A percentile compares a stretch with the other conserved stretches of the same genome.
phyloP scores from a whole-genome alignment of 2,888 invertebrate species.

The Glyphotaelius pellucidus region DNA sequence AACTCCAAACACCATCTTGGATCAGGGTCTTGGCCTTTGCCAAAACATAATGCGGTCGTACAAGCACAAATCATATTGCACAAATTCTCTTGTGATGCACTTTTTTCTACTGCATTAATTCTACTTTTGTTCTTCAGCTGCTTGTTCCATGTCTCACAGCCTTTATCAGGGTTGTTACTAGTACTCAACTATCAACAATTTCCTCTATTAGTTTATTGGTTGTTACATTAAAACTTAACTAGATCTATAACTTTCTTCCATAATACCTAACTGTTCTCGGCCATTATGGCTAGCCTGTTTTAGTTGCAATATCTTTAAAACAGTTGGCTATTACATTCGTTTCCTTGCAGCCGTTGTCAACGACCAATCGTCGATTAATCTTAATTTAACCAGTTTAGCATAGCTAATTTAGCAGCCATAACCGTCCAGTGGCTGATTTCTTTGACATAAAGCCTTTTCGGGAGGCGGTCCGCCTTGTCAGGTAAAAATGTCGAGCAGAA shows the following conservation, averaged over 20 bases:
- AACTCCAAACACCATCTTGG: too few relatives aligned
- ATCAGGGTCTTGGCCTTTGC: too few relatives aligned
- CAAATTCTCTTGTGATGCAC: too few relatives aligned
- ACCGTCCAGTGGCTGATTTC: not conserved
- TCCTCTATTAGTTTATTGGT: not conserved
- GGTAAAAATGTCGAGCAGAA: not conserved
- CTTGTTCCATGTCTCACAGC: not conserved
- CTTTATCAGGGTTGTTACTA: not conserved
- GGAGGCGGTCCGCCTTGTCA: not conserved
- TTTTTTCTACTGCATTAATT: not conserved
- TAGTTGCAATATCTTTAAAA: not conserved
- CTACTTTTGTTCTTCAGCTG: not conserved
- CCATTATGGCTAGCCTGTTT: not conserved
- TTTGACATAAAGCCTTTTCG: not conserved
- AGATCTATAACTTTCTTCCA: not conserved
- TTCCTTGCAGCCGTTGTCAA: not conserved
- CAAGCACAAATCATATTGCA: not conserved
- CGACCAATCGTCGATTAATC: not conserved
- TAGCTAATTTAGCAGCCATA: not conserved
- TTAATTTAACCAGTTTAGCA: conserved; percentile 2
- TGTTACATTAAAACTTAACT: not conserved
- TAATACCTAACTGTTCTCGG: not conserved
- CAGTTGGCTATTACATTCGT: not conserved
- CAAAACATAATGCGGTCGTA: not conserved
- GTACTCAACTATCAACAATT: not conserved